Base-by-base conservation (phyloP, 64 coral and sea anemone genomes). In the Dendronephthya gigantea region DNA sequence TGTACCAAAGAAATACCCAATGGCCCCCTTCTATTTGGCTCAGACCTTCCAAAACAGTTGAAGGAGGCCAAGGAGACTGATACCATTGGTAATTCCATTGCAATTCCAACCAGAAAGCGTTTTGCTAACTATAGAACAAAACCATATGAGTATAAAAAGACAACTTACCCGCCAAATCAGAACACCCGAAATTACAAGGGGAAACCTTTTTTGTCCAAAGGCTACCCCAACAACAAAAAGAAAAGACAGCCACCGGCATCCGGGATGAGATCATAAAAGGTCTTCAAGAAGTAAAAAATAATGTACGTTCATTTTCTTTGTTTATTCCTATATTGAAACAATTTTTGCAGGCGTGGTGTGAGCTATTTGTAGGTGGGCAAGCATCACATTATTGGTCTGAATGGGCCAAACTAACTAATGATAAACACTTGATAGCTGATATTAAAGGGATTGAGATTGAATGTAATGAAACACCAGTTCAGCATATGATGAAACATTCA, bases 41-140 rank as follows among this genome's bases (percentile, higher is more conserved):
- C 83, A 17, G 85, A 88, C 41, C 59, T 91, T 10, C 79, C 56
- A 50, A 91, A 84, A 62, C 85, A 88, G 35, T 13, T 91, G 1
- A 35, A 59, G 31, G 81, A 88, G 37, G 65, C 85, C 3, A 91
- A 84, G 59, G 90, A 91, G 48, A 49, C 48, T 1, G 83, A 40
- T 50, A 79, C 39, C 36, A 87, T 92, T 16, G 38, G 82, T 0
- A 2, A 84, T 14, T 59, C 82, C 4, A 3, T 91, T 35, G n/a
- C n/a, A n/a, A n/a, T n/a, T n/a, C n/a, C n/a, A n/a, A n/a, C n/a
- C n/a, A n/a, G n/a, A n/a, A n/a, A n/a, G n/a, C n/a, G n/a, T n/a
- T n/a, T n/a, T n/a, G n/a, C n/a, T n/a, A n/a, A n/a, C n/a, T n/a
- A n/a, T n/a, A n/a, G n/a, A n/a, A n/a, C n/a, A n/a, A n/a, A n/a